These are phyloP conservation scores for Rhyzopertha dominica DNA, from an alignment of 1,140 invertebrate species.

Conservation along the genomic window DNA sequence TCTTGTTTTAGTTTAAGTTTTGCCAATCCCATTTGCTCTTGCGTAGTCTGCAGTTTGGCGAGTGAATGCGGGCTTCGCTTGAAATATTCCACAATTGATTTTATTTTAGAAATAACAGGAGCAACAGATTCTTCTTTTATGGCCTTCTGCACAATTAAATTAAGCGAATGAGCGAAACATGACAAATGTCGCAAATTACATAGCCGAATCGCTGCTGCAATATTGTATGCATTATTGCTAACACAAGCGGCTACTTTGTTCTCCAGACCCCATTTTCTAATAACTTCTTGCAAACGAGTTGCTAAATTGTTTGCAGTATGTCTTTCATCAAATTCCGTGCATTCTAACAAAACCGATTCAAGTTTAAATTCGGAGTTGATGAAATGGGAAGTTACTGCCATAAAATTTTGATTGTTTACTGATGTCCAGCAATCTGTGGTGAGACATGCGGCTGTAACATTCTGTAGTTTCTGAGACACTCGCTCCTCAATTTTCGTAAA, in stretches of 20 bases:
- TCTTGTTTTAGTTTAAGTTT: conserved; percentile 25
- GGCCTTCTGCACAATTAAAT: conserved; percentile 23
- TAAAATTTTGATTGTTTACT: conserved; percentile 19
- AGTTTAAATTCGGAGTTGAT: conserved; percentile 20
- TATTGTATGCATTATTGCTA: conserved; percentile 29
- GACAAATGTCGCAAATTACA: conserved; percentile 25
- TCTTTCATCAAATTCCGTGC: conserved; percentile 8
- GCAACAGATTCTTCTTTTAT: conserved; percentile 8
- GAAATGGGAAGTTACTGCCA: conserved; percentile 23
- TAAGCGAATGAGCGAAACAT: conserved; percentile 31
- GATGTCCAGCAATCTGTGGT: conserved; percentile 24
- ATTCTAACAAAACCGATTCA: conserved; percentile 13
- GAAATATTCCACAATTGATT: conserved; percentile 24
- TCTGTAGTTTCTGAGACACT: background rate
- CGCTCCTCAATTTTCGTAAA: background rate
- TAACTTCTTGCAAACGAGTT: conserved; percentile 13
- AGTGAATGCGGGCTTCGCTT: conserved; percentile 21
- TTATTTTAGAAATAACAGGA: conserved; percentile 17
- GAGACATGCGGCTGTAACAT: conserved; percentile 10
- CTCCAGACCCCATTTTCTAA: conserved; percentile 18
- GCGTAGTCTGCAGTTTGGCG: conserved; percentile 14
- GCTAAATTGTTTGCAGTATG: conserved; percentile 22
- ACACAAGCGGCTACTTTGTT: conserved; percentile 22
- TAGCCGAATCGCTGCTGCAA: conserved; percentile 21
- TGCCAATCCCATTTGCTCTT: conserved; percentile 17